Base-by-base conservation (phyloP, 53 echinoderm and acorn worm species). In the Patiria pectinifera region DNA sequence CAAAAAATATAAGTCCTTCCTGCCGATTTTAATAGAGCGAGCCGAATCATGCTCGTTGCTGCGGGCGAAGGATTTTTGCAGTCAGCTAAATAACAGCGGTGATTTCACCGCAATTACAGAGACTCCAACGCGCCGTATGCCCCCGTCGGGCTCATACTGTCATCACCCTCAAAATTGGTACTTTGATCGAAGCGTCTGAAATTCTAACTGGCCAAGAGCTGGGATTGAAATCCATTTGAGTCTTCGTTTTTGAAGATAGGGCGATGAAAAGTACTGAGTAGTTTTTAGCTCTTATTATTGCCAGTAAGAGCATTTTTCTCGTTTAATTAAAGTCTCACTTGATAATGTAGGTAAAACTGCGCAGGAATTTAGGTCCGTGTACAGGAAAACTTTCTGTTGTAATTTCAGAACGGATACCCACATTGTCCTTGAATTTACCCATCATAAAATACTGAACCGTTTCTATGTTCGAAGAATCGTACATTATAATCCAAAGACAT, bases 61-160 rank as follows among this genome's bases (percentile, higher is more conserved):
- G 59, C 48, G 12, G 66, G 90, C 81, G 47, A 80, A 53, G 69
- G 69, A 66, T 80, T 90, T 80, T 47, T 35, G 81, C 80, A 80
- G 90, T 69, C 90, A 46, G 24, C 80, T 63, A 10, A 48, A 90
- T 80, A 90, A 84, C 84, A 84, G 25, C 90, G 48, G 69, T 46
- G 90, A 90, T 90, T 90, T 90, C 81, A 81, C 14, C 21, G 90
- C 90, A 90, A 90, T 90, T 90, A 90, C 90, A 90, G 90, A 60
- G 78, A 8, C 62, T 79, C 61, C 11, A 18, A 35, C 35, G 63
- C 45, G 81, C 81, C 66, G 81, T 46, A 63, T 81, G 63, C 80
- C 61, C 87, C 90, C 81, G n/a, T 69, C 82, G 81, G 80, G 66
- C 90, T n/a, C 47, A 23, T 16, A 25, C 90, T 90, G 69, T 90